Evolutionary conservation across 1,140 invertebrate species (phyloP).

Genomic region (Aplysia californica): DNA sequence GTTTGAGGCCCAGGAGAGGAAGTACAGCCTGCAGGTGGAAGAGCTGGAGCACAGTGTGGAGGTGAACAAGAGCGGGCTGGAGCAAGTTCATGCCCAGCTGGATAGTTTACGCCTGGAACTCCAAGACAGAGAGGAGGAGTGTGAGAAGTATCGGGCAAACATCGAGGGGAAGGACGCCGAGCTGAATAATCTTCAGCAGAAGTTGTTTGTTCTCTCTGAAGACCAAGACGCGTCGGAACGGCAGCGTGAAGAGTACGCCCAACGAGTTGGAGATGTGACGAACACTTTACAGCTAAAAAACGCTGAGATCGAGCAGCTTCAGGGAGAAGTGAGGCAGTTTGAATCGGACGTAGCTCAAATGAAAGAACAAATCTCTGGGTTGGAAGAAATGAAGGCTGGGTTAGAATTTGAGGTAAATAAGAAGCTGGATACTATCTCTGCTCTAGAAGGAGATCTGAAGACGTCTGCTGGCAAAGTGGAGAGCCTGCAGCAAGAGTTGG

Average conservation of each 20-base stretch:
- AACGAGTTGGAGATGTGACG: neutral
- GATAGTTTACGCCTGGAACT: neutral
- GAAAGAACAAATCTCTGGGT: conserved; percentile 1
- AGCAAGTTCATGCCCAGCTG: neutral
- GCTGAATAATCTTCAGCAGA: neutral
- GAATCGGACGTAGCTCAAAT: neutral
- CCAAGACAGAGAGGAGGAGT: neutral
- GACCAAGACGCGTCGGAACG: neutral
- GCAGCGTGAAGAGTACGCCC: neutral
- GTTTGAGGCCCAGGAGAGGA: neutral
- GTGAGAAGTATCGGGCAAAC: neutral
- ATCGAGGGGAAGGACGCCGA: neutral
- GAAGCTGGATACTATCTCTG: neutral
- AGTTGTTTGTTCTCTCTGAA: neutral
- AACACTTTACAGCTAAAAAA: neutral
- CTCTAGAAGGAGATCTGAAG: neutral
- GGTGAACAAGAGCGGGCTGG: neutral
- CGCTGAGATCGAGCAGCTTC: neutral
- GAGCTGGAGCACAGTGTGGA: neutral
- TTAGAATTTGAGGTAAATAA: neutral
- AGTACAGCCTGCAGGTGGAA: neutral
- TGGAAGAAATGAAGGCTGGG: neutral
- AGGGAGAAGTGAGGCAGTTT: neutral
- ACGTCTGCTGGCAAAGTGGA: neutral
- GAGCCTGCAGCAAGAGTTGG: neutral